Conservation (phyloP, 2,113 vertebrate species). For the Anolis carolinensis region DNA sequence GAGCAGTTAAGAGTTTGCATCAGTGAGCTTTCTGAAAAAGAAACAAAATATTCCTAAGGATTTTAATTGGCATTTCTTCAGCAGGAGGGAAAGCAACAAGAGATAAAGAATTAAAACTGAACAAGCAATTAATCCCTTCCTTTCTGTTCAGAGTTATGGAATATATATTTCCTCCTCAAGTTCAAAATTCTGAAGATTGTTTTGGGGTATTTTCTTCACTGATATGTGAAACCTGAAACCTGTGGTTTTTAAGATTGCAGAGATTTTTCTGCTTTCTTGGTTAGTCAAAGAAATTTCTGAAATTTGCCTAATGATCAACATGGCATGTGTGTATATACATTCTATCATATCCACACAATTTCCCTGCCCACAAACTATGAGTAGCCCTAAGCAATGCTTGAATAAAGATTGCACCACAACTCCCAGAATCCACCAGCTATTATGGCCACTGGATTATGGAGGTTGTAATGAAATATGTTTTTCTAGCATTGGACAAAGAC, state of each 20-base stretch:
- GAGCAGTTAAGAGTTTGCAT: constrained; percentile 75
- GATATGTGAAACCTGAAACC: no score
- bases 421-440: no score
- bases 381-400: no score
- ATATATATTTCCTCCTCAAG: background rate
- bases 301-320: no score
- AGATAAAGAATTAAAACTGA: background rate
- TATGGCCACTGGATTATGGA: no score
- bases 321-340: no score
- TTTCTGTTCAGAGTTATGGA: background rate
- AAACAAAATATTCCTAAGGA: background rate
- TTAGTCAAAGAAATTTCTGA: no score
- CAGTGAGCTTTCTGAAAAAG: constrained; percentile 65
- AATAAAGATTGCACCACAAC: no score
- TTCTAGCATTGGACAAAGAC: background rate
- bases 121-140: background rate
- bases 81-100: background rate
- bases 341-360: no score
- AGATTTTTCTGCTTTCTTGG: background rate
- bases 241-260: background rate
- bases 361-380: no score
- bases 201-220: background rate
- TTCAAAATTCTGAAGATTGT: background rate
- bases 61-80: background rate
- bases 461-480: no score